Evolutionary conservation across 2,888 invertebrate species (phyloP).

Genomic region (Phengaris arion): DNA sequence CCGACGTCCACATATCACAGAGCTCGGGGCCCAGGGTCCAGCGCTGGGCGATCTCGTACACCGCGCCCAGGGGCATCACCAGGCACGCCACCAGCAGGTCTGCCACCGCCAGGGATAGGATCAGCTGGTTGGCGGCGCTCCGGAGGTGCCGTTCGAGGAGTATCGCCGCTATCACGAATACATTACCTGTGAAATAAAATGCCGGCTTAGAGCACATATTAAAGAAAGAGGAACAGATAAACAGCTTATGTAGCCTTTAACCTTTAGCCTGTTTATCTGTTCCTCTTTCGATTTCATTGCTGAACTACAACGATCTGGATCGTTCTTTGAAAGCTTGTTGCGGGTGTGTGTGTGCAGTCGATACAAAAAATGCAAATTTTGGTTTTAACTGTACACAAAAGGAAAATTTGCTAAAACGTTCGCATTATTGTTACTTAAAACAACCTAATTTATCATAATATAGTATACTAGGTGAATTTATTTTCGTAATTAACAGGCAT

Average conservation of each 20-base stretch:
- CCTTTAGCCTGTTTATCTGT: too few species aligned
- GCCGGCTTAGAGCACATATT: not conserved
- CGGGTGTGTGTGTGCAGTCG: too few species aligned
- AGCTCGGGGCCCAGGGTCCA: conserved; percentile 93
- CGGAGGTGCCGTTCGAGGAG: conserved; percentile 91
- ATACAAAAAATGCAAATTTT: too few species aligned
- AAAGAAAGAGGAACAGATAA: too few species aligned
- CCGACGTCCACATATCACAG: conserved; percentile 96
- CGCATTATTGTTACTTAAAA: not conserved
- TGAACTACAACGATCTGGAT: too few species aligned
- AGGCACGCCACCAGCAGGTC: conserved; percentile 93
- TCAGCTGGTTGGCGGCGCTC: conserved; percentile 93
- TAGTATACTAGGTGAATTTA: conserved; percentile 2
- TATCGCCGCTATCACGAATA: conserved; percentile 96
- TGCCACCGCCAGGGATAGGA: conserved; percentile 93
- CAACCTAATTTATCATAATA: not conserved
- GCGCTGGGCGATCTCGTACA: conserved; percentile 87
- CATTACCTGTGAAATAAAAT: conserved; percentile 84
- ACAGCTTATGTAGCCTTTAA: too few species aligned
- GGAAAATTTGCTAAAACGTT: not conserved
- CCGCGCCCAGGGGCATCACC: conserved; percentile 88
- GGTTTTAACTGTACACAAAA: not conserved
- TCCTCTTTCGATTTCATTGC: too few species aligned
- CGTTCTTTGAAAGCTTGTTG: too few species aligned
- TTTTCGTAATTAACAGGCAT: conserved; percentile 20